Evolutionary conservation across 37 sponge, comb jelly and placozoan species (phyloP), one percentile per base, ranked within the genome.

Genomic region (Theonella swinhoei): DNA sequence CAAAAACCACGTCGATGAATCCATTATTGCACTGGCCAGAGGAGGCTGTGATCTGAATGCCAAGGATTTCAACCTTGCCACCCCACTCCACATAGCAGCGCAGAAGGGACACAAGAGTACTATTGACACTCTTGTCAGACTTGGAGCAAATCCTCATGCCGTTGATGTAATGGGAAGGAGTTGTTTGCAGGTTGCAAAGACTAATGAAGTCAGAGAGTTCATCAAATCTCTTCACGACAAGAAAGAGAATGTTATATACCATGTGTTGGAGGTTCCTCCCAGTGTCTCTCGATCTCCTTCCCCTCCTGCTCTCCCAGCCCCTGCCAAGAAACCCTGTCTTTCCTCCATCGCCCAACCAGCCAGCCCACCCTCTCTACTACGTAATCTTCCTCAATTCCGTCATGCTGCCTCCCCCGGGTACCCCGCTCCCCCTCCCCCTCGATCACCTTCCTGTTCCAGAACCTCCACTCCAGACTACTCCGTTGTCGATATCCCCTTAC

Each of bases 81-180:
- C 90, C 26, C 86, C 90, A 64, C 64, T 90, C 31, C 90, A 90
- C 77, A 85, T 90, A 36, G 90, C 90, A 25, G 76, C 90, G 2
- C 87, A 85, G 72, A 85, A 60, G 37, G 90, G 76, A 19, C 59
- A 90, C 77, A 85, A 40, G 37, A 69, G 8, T 9, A 42, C 67
- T 30, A 54, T 85, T 26, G 77, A 85, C 19, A 66, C 81, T n/a
- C 77, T 90, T 2, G 79, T 90, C 68, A 40, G 82, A 29, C 77
- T 90, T 1, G 90, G 90, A 64, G 90, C 90, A 33, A 80, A 90
- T 34, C 82, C 86, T 19, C 39, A 90, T 29, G 47, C 24, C n/a
- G 62, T 33, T 11, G 90, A 90, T 72, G 67, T 80, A 3, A 75
- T 60, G 71, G 90, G 90, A 7, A 75, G 86, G 62, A 69, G 69